Percentiles rank a stretch among this genome's conserved stretches.
Conservation (phyloP, 53 echinoderm and acorn worm species). For the Holothuria leucospilota region DNA sequence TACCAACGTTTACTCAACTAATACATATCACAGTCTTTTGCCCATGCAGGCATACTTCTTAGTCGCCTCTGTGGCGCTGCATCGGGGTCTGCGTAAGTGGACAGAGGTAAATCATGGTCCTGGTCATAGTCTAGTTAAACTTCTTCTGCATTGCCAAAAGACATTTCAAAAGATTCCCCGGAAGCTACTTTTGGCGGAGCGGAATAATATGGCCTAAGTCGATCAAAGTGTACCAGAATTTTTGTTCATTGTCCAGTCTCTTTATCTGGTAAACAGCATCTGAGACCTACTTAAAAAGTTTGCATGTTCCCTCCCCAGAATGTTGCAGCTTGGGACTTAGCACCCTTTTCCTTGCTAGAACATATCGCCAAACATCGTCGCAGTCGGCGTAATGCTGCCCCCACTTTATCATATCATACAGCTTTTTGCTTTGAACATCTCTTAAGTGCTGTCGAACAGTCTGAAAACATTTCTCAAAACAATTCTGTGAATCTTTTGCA, state of each 20-base stretch:
- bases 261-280: background rate
- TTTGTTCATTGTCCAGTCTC: slow-evolving; percentile 4
- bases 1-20: too few relatives aligned
- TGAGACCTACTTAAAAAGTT: background rate
- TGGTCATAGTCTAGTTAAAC: too few relatives aligned
- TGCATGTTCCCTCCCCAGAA: background rate
- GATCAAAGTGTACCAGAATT: background rate
- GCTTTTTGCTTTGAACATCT: background rate
- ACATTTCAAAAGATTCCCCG: too few relatives aligned
- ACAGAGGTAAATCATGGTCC: too few relatives aligned
- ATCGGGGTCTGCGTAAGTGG: too few relatives aligned
- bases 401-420: background rate
- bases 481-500: background rate
- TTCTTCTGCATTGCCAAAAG: too few relatives aligned
- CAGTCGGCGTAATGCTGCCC: background rate
- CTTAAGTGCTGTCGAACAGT: background rate
- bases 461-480: slow-evolving; percentile 5
- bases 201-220: too few relatives aligned
- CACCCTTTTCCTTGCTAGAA: background rate
- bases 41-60: too few relatives aligned
- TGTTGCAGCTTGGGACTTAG: background rate
- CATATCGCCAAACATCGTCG: background rate
- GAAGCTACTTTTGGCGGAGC: too few relatives aligned
- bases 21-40: too few relatives aligned
- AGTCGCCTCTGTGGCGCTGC: too few relatives aligned